Evolutionary conservation across 2,888 invertebrate species (phyloP), one percentile per base, ranked within the genome.

Genomic region (Orthosia cruda): DNA sequence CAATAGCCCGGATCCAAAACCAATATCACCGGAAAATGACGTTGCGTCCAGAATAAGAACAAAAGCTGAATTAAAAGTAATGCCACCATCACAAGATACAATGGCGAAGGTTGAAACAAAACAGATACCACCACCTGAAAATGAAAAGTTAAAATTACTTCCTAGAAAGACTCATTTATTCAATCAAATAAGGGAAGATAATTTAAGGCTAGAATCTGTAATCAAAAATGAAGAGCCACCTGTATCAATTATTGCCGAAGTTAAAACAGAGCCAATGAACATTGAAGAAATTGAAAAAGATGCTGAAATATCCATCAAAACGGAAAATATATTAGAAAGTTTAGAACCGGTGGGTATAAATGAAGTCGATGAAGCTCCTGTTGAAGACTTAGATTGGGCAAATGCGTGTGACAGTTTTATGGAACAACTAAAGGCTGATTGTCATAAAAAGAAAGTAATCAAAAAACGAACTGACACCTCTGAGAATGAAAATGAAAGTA

Each of bases 21-120:
- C 92, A 55, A 95, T 93, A 88, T 94, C 95, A 55, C 95, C 95
- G 32, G 97, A 97, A 92, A 95, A 93, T 75, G 97, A 97, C 81
- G 95, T 98, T 62, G 98, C 98, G 55, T 97, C 98, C 16, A 97
- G 98, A 90, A 98, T 99, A 89, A 97, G 98, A 84, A 99, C 99
- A 5, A 99, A 99, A 95, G 99, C 98, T 3, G 99, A 99, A 94
- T 95, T 98, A 57, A 99, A 99, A 94, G 97, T 94, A 52, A 94
- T 95, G 94, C 96, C 95, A 47, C 95, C 95, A n/a, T 93, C 95
- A 58, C 93, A 95, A 88, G 95, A 96, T 74, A 90, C 77, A 77
- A 82, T 89, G 57, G 32, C 89, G 26, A 94, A 93, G 89, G 47
- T 87, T 50, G 94, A 94, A 49, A 76, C 77, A 20, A 94, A 92